Conservation (phyloP, 2,113 vertebrate species). For the Rhinopomastus cyanomelas region DNA sequence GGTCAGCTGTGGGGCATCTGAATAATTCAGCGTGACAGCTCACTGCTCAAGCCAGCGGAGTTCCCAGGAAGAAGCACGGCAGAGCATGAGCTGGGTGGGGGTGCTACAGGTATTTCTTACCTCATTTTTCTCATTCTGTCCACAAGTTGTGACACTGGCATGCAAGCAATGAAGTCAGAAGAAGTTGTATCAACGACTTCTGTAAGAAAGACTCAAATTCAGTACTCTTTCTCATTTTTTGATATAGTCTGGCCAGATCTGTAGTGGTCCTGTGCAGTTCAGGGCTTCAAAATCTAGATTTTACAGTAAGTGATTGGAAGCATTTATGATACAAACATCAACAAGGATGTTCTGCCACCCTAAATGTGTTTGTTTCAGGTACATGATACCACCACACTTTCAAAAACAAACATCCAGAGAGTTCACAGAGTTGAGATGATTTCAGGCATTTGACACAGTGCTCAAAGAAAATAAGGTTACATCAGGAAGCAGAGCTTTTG, state of each 20-base stretch:
- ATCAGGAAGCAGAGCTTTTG: too few species aligned
- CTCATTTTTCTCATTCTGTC: background rate
- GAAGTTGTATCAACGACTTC: background rate
- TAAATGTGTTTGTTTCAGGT: background rate
- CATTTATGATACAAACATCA: background rate
- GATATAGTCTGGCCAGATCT: background rate
- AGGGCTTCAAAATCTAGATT: background rate
- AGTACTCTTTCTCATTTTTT: background rate
- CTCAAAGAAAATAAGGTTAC: too few species aligned
- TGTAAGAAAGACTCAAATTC: background rate
- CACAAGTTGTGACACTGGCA: background rate
- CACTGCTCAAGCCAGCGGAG: background rate
- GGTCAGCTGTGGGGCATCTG: background rate
- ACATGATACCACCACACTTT: background rate
- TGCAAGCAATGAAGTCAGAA: background rate
- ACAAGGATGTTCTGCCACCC: background rate
- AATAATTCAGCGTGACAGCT: background rate
- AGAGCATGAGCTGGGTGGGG: background rate
- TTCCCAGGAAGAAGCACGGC: background rate
- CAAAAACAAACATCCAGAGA: conserved; percentile 11
- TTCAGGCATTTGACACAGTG: too few species aligned
- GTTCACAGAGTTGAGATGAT: too few species aligned
- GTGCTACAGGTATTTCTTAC: background rate
- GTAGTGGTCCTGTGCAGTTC: background rate
- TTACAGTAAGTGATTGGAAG: background rate